Conservation (phyloP, 1,140 invertebrate genomes). For the Drosophila burlai region DNA sequence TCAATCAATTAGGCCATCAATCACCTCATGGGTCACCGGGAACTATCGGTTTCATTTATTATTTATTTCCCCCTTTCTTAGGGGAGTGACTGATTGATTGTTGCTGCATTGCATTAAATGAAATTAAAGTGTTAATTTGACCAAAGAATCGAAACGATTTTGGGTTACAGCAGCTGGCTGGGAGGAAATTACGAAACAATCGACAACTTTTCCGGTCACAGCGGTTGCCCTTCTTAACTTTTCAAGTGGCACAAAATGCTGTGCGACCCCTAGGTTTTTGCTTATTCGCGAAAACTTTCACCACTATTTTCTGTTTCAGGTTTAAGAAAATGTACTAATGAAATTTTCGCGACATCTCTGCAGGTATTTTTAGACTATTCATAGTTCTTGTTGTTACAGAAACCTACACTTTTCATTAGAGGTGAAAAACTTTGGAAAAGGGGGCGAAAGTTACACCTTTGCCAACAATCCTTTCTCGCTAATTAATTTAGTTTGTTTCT, state of each 20-base stretch:
- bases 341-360: slow-evolving; percentile 24
- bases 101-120: slow-evolving; percentile 26
- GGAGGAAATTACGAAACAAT: slow-evolving; percentile 33
- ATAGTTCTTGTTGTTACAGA: slow-evolving; percentile 29
- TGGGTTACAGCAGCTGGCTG: slow-evolving; percentile 10
- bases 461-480: slow-evolving; percentile 33
- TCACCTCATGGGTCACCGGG: slow-evolving; percentile 24
- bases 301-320: slow-evolving; percentile 24
- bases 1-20: slow-evolving; percentile 62
- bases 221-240: slow-evolving; percentile 42
- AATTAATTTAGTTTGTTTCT: slow-evolving; percentile 55
- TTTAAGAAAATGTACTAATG: slow-evolving; percentile 43
- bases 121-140: slow-evolving; percentile 56
- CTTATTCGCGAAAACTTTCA: slow-evolving; percentile 22
- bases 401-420: slow-evolving; percentile 45
- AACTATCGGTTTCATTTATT: slow-evolving; percentile 4
- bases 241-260: slow-evolving; percentile 25
- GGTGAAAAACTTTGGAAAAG: slow-evolving; percentile 26
- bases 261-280: slow-evolving; percentile 7
- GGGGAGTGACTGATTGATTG: slow-evolving; percentile 41
- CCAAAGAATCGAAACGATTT: slow-evolving; percentile 2
- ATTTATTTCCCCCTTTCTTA: neutral
- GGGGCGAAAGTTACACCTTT: slow-evolving; percentile 34
- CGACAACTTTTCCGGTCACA: slow-evolving; percentile 35
- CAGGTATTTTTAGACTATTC: slow-evolving; percentile 48